Conservation (phyloP, 2,888 invertebrate species). For the Pediacus dermestoides region DNA sequence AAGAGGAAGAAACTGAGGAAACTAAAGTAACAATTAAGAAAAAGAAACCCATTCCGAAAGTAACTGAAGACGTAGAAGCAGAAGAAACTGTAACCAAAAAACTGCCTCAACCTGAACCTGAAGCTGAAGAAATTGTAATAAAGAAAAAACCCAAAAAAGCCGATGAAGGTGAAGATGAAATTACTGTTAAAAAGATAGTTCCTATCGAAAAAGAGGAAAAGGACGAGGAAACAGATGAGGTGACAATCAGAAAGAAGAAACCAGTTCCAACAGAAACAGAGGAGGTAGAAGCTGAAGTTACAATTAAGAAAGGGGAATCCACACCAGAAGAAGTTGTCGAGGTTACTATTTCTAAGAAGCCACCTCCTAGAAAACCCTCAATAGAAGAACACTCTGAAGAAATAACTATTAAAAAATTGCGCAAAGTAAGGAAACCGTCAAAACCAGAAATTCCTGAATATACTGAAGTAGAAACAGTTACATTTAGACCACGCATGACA, state of each 20-base stretch:
- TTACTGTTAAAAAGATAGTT: conserved; percentile 33
- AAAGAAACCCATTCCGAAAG: conserved; percentile 46
- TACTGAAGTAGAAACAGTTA: conserved; percentile 73
- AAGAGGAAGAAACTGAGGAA: conserved; percentile 33
- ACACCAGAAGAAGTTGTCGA: conserved; percentile 33
- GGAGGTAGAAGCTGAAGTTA: conserved; percentile 27
- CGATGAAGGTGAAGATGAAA: conserved; percentile 37
- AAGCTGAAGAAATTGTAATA: conserved; percentile 41
- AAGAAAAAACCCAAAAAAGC: conserved; percentile 31
- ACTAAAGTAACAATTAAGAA: conserved; percentile 54
- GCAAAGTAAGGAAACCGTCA: conserved; percentile 63
- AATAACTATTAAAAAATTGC: conserved; percentile 71
- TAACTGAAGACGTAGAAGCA: conserved; percentile 53
- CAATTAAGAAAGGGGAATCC: conserved; percentile 22
- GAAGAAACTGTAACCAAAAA: conserved; percentile 59
- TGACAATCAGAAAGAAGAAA: conserved; percentile 15
- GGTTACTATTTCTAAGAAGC: conserved; percentile 36
- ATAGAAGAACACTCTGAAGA: conserved; percentile 62
- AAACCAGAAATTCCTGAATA: conserved; percentile 67
- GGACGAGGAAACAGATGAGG: conserved; percentile 37
- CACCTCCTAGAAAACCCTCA: conserved; percentile 51
- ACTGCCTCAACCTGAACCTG: conserved; percentile 33
- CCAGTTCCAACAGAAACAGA: conserved; percentile 15
- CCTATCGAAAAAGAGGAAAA: conserved; percentile 57
- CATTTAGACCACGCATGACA: conserved; percentile 70